A percentile compares a stretch with the other conserved stretches of the same genome.
These are phyloP conservation scores for Hydrolagus colliei DNA, from an alignment of 2,797 vertebrate species.

Conservation along the genomic window DNA sequence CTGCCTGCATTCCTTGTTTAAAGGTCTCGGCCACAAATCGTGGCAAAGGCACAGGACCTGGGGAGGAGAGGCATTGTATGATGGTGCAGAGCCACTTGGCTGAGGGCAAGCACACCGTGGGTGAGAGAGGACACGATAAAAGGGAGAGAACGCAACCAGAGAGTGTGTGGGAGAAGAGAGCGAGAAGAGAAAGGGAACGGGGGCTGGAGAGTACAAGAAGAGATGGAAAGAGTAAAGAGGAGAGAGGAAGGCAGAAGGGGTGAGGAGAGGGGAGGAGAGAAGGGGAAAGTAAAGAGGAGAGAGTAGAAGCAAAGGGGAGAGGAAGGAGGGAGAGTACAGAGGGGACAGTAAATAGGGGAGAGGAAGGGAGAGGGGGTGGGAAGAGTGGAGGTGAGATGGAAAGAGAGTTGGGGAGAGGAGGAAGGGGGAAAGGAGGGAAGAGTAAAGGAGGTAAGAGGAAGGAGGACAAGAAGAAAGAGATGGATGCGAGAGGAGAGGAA, in stretches of 20 bases:
- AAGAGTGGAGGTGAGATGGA: background rate
- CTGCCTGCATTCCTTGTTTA: background rate
- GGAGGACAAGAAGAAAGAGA: too few relatives aligned
- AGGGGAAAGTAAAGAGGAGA: background rate
- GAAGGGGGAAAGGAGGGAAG: background rate
- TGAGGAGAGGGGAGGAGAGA: too few relatives aligned
- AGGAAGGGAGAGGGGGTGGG: background rate
- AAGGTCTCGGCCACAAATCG: background rate
- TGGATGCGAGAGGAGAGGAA: too few relatives aligned
- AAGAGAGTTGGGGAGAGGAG: background rate
- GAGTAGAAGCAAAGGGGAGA: background rate
- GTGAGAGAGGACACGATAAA: too few relatives aligned
- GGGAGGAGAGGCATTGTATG: too few relatives aligned
- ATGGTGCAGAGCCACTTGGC: too few relatives aligned
- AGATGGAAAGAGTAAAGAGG: background rate
- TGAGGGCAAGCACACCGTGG: too few relatives aligned
- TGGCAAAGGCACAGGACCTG: too few relatives aligned
- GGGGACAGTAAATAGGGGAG: background rate
- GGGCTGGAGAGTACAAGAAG: background rate
- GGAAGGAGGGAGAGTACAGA: background rate
- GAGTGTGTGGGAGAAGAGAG: too few relatives aligned
- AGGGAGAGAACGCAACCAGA: background rate
- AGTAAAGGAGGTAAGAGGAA: background rate
- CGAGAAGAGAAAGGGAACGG: background rate
- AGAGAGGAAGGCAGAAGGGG: background rate